Percentiles rank a stretch among this genome's conserved stretches.
These are phyloP conservation scores for Cryptus armator DNA, from an alignment of 2,888 invertebrate genomes.

Conservation along the genomic window DNA sequence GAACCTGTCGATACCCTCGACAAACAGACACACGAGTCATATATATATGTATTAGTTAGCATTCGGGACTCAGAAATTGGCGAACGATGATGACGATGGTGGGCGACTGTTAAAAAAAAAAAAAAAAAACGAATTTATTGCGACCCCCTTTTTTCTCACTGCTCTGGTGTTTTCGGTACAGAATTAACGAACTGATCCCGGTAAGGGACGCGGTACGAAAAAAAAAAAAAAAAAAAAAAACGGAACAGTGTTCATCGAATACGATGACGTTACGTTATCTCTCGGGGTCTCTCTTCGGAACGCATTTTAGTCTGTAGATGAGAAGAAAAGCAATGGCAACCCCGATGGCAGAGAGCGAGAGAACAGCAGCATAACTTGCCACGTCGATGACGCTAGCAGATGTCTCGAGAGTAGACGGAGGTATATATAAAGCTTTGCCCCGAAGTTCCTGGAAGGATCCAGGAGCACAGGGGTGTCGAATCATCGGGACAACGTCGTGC, in stretches of 20 bases:
- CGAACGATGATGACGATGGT: background rate
- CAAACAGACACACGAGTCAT: background rate
- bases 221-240: background rate
- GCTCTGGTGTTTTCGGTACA: background rate
- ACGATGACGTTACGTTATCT: conserved; percentile 16
- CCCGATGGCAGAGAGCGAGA: background rate
- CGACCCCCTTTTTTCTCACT: background rate
- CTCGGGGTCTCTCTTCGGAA: conserved; percentile 2
- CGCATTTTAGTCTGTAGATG: conserved; percentile 19
- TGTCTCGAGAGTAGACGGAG: conserved; percentile 34
- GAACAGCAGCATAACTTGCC: background rate
- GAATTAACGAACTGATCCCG: background rate
- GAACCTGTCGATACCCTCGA: background rate
- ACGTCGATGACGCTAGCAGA: conserved; percentile 53
- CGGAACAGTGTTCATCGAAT: background rate
- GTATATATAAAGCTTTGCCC: conserved; percentile 34
- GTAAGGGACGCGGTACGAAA: background rate
- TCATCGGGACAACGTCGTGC: conserved; percentile 5
- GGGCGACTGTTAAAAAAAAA: background rate
- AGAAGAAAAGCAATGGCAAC: background rate
- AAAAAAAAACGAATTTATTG: background rate
- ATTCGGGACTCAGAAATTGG: background rate
- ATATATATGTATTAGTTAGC: background rate
- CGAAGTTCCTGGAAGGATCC: conserved; percentile 60
- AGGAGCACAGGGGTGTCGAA: conserved; percentile 51